Evolutionary conservation across 2,113 vertebrate species (phyloP).

Genomic region (Platichthys stellatus): DNA sequence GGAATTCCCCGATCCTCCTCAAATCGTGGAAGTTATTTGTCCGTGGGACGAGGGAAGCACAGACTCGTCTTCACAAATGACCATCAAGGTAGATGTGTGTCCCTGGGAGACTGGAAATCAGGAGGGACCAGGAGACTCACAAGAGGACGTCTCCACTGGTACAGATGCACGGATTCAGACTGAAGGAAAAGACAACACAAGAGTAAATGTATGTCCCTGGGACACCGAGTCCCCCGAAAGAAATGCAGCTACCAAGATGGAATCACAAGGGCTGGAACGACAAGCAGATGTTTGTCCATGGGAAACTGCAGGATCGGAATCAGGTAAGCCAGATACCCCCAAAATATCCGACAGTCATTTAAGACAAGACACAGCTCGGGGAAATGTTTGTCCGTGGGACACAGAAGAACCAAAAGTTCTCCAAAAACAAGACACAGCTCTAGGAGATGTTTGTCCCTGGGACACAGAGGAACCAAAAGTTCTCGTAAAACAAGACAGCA

Average conservation of each 20-base stretch:
- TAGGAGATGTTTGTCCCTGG: constrained; percentile 48
- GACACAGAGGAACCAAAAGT: constrained; percentile 34
- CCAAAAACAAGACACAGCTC: constrained; percentile 30
- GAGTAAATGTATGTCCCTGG: constrained; percentile 60
- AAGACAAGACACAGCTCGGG: constrained; percentile 29
- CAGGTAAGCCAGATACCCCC: constrained; percentile 7
- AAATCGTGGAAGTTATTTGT: constrained; percentile 50
- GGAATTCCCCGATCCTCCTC: constrained; percentile 61
- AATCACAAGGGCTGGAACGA: constrained; percentile 21
- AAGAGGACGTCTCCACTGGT: constrained; percentile 35
- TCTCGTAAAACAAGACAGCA: constrained; percentile 32
- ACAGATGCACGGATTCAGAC: not conserved
- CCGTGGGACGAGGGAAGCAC: constrained; percentile 60
- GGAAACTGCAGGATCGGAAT: constrained; percentile 53
- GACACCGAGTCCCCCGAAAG: constrained; percentile 46
- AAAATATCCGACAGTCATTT: constrained; percentile 3
- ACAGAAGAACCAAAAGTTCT: constrained; percentile 15
- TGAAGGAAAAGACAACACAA: constrained; percentile 14
- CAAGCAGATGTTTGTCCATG: constrained; percentile 63
- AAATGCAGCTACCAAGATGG: not conserved
- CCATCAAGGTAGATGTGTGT: constrained; percentile 68
- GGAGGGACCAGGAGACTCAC: constrained; percentile 32
- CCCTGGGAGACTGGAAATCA: constrained; percentile 59
- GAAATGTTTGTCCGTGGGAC: constrained; percentile 58
- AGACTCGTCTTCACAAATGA: constrained; percentile 51